These are phyloP conservation scores for Pinctada fucata DNA, from an alignment of 2,888 invertebrate genomes.

Conservation along the genomic window DNA sequence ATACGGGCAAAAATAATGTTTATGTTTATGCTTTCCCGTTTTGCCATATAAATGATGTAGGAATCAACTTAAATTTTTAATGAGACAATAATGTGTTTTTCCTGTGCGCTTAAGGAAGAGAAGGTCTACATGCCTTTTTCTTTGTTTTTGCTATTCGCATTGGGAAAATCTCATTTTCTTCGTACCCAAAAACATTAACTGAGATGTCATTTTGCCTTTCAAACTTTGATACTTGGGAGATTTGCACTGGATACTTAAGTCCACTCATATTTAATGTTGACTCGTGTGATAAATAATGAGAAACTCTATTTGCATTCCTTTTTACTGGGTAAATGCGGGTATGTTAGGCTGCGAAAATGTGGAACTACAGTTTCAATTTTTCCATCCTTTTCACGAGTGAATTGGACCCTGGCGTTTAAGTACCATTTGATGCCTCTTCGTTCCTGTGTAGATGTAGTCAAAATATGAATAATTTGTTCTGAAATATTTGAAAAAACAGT, in stretches of 20 bases:
- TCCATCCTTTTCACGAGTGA: conserved; percentile 12
- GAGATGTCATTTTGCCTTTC: conserved; percentile 39
- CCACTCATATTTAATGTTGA: conserved; percentile 31
- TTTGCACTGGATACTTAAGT: conserved; percentile 27
- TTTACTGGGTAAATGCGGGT: conserved; percentile 10
- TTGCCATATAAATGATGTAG: conserved; percentile 28
- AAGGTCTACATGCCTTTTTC: no score
- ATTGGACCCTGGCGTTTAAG: background rate
- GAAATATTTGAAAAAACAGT: background rate
- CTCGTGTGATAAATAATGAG: conserved; percentile 31
- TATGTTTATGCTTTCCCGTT: no score
- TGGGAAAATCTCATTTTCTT: conserved; percentile 25
- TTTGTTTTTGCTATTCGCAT: background rate
- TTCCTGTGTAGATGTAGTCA: background rate
- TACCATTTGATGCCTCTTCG: conserved; percentile 22
- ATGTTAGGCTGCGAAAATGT: conserved; percentile 20
- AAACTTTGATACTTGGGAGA: conserved; percentile 33
- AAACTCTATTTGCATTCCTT: conserved; percentile 22
- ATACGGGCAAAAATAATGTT: background rate
- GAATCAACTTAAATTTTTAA: no score
- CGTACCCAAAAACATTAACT: conserved; percentile 20
- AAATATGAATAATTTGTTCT: background rate
- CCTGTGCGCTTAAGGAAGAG: no score
- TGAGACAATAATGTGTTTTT: no score
- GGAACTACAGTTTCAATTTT: conserved; percentile 14